These are phyloP conservation scores for Lordiphosa fenestrarum DNA, from an alignment of 2,888 invertebrate species.

Conservation along the genomic window DNA sequence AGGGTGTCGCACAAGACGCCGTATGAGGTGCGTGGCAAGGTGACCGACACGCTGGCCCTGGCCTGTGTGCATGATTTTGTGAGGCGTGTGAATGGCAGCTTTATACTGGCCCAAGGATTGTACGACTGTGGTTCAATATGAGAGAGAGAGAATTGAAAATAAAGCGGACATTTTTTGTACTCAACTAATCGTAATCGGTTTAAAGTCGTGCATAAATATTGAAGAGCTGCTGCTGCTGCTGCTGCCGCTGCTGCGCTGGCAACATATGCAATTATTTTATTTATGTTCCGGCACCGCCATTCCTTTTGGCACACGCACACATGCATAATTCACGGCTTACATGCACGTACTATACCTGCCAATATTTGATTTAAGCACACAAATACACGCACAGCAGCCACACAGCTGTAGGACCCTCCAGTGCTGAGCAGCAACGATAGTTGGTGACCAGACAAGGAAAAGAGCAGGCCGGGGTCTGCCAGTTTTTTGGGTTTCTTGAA, in stretches of 20 bases:
- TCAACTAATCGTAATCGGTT: no score
- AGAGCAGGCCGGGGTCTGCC: no score
- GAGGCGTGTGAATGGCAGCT: slow-evolving; percentile 9
- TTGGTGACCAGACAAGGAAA: not conserved
- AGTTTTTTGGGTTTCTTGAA: no score
- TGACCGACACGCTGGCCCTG: slow-evolving; percentile 6
- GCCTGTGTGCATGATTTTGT: slow-evolving; percentile 15
- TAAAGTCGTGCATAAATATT: no score
- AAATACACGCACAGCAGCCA: slow-evolving; percentile 8
- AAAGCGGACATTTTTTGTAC: no score
- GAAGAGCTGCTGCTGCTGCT: no score
- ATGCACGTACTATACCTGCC: slow-evolving; percentile 42
- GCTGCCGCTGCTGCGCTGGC: no score
- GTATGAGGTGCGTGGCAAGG: slow-evolving; percentile 4
- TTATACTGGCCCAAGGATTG: slow-evolving; percentile 3
- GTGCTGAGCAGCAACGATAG: not conserved
- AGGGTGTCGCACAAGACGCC: not conserved
- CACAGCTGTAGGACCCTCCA: not conserved
- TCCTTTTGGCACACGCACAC: slow-evolving; percentile 16
- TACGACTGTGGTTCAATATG: not conserved
- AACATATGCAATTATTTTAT: slow-evolving; percentile 34
- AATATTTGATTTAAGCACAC: slow-evolving; percentile 49
- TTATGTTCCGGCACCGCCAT: slow-evolving; percentile 19
- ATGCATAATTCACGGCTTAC: slow-evolving; percentile 43
- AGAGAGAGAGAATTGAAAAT: no score